These are phyloP conservation scores for Xerus inauris DNA, from an alignment of 2,113 vertebrate species.

Conservation along the genomic window DNA sequence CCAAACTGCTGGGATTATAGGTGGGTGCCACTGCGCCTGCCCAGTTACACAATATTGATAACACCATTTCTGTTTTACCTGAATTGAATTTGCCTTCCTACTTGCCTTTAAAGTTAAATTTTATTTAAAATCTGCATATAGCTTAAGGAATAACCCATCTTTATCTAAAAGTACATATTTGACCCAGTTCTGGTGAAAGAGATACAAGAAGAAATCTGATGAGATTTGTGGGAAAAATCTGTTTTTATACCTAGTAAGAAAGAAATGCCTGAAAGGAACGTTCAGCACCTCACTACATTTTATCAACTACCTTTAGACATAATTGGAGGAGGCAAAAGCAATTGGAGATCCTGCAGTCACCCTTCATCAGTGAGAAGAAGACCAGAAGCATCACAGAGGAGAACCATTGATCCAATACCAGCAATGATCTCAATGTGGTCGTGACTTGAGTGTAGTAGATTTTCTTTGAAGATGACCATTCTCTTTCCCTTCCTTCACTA, in stretches of 20 bases:
- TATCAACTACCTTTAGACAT: not conserved
- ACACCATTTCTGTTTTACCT: not conserved
- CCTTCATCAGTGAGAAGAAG: not conserved
- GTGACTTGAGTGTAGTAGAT: not conserved
- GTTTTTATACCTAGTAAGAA: not conserved
- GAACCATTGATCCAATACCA: not conserved
- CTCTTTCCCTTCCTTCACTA: not conserved
- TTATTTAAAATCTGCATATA: not conserved
- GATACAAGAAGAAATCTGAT: not conserved
- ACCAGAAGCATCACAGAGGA: not conserved
- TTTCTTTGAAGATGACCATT: not conserved
- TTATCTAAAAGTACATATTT: not conserved
- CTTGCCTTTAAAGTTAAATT: not conserved
- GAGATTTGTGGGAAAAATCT: not conserved
- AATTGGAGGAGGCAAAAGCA: not conserved
- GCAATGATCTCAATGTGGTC: accelerated
- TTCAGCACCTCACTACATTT: not conserved
- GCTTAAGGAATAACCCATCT: not conserved
- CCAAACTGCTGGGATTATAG: too few relatives aligned
- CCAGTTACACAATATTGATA: not conserved
- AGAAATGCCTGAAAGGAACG: not conserved
- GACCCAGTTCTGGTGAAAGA: not conserved
- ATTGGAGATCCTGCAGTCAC: not conserved
- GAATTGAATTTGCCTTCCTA: not conserved
- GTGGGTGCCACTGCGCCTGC: too few relatives aligned